A percentile compares a stretch with the other conserved stretches of the same genome.
Conservation (phyloP, 2,113 vertebrate genomes). For the Cochlearius cochlearius region DNA sequence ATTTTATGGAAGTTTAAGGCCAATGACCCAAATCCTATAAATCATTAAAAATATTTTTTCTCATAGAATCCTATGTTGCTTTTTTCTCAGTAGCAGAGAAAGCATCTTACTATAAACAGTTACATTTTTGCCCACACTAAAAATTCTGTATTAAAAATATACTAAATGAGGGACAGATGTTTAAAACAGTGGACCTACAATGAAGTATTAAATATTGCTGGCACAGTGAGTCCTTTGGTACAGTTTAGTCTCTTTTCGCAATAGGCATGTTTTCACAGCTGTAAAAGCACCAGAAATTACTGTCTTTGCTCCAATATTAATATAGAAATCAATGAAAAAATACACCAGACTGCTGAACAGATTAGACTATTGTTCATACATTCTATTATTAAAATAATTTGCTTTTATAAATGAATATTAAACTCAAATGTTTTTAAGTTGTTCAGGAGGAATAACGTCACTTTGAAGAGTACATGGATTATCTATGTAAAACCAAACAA, state of each 20-base stretch:
- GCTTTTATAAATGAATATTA: not conserved
- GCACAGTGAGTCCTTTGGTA: slow-evolving; percentile 68
- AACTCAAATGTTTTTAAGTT: not conserved
- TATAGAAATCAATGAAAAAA: slow-evolving; percentile 71
- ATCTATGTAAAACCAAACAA: not conserved
- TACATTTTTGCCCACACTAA: slow-evolving; percentile 55
- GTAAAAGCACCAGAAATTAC: slow-evolving; percentile 72
- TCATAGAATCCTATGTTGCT: slow-evolving; percentile 13
- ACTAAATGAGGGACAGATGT: slow-evolving; percentile 77
- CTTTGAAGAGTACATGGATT: not conserved
- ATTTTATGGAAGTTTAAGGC: slow-evolving; percentile 10
- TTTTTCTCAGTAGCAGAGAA: slow-evolving; percentile 51
- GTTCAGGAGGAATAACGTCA: not conserved
- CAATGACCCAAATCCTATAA: slow-evolving; percentile 25
- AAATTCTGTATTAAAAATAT: slow-evolving; percentile 65
- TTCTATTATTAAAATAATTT: slow-evolving; percentile 29
- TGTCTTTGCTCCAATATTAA: slow-evolving; percentile 69
- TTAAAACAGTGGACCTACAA: slow-evolving; percentile 64
- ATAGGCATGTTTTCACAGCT: slow-evolving; percentile 75
- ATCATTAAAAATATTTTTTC: slow-evolving; percentile 41
- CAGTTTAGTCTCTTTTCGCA: slow-evolving; percentile 71
- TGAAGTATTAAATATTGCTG: slow-evolving; percentile 75
- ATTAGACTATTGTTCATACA: slow-evolving; percentile 44
- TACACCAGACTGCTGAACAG: slow-evolving; percentile 19
- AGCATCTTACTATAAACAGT: slow-evolving; percentile 56